Base-by-base conservation (phyloP, 2,113 vertebrate species). In the Callipepla squamata region DNA sequence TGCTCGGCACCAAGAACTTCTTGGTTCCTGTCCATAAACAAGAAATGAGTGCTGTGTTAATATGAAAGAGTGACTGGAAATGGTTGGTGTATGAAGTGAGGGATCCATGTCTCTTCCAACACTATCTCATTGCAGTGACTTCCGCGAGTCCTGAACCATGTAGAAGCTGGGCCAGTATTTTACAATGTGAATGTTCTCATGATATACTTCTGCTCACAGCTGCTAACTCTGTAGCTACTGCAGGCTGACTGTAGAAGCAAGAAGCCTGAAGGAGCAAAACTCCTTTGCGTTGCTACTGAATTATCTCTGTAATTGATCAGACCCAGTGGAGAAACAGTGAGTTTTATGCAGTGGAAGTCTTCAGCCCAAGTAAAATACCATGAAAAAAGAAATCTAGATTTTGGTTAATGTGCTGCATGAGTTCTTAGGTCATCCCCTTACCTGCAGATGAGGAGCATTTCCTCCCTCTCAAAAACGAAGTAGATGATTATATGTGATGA, bases 141-240 rank as follows among this genome's bases (percentile, higher is more conserved):
- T n/a, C n/a, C 3, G 8, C 15, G 62, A 93, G 23, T 38, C 6
- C 74, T 23, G 26, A 75, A 23, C 5, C 28, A 73, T 30, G 25
- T 22, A 40, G 14, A 58, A 59, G 40, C 3, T 22, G 69, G 59
- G 34, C 25, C 57, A 69, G 11, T 16, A 40, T 92, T 75, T 68
- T 65, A 79, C 67, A 58, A 66, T 80, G 51, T 55, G 9, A 13
- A 63, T 9, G 3, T 91, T 88, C 88, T 62, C 65, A 81, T 38
- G 66, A 80, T 53, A 38, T 36, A 72, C 20, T 75, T 50, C 65
- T 57, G 67, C 87, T 91, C 44, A 8, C 66, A 92, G 40, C 92
- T 97, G 91, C 93, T 92, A 94, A 7, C 17, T 59, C 91, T 91
- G 94, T 68, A 95, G 89, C 89, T 92, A 81, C 96, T 38, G 68